phyloP scores from a whole-genome alignment of 2,113 vertebrate species.

The Melanocharis versteri region DNA sequence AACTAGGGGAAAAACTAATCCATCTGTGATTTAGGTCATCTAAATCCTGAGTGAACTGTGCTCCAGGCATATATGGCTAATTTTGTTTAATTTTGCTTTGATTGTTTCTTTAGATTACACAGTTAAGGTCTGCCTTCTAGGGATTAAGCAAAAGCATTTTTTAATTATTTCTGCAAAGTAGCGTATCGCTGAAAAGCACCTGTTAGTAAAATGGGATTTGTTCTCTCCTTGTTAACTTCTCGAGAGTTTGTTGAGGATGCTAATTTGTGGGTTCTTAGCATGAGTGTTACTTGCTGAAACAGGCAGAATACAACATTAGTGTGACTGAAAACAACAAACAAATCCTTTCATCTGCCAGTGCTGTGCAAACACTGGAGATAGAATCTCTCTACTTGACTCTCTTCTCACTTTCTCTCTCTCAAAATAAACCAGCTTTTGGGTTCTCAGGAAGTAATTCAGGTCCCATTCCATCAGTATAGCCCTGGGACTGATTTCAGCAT shows the following conservation, averaged over 20 bases:
- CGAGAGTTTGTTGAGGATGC: not conserved
- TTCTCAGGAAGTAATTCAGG: not conserved
- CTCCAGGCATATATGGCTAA: not conserved
- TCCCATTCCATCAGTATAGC: not conserved
- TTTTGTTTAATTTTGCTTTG: constrained; percentile 44
- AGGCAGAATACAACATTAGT: not conserved
- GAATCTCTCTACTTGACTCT: not conserved
- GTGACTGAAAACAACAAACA: not conserved
- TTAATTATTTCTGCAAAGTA: not conserved
- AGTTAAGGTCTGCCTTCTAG: constrained; percentile 11
- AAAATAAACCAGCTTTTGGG: not conserved
- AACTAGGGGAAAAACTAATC: not conserved
- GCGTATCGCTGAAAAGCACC: not conserved
- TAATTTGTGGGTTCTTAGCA: not conserved
- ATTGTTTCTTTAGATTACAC: constrained; percentile 33
- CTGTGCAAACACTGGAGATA: not conserved
- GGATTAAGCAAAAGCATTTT: not conserved
- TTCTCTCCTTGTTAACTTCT: not conserved
- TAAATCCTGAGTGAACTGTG: not conserved
- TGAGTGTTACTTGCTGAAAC: not conserved
- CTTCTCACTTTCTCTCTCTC: not conserved
- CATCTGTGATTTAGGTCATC: not conserved
- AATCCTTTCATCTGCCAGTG: not conserved
- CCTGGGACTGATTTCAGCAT: not conserved
- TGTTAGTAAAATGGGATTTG: not conserved